Evolutionary conservation across 2,888 invertebrate species (phyloP).

Genomic region (Plagiodera versicolora): DNA sequence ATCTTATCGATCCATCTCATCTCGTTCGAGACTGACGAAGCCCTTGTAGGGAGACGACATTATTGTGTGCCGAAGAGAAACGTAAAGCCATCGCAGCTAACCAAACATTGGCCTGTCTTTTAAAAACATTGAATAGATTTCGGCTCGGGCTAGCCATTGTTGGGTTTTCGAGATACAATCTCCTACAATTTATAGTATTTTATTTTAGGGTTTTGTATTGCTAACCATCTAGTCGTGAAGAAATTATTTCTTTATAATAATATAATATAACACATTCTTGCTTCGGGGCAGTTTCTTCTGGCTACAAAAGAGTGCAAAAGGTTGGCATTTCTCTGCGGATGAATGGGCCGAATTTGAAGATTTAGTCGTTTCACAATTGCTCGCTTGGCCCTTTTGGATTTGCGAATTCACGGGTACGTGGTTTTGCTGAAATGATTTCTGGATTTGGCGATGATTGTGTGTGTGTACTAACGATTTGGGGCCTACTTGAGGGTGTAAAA

Average conservation of each 20-base stretch:
- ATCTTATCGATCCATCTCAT: conserved; percentile 52
- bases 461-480: conserved; percentile 41
- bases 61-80: conserved; percentile 41
- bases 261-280: conserved; percentile 54
- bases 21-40: conserved; percentile 32
- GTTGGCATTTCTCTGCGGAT: conserved; percentile 30
- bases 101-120: conserved; percentile 68
- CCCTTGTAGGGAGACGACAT: conserved; percentile 41
- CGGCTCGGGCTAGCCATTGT: conserved; percentile 51
- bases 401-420: conserved; percentile 42
- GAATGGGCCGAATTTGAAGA: conserved; percentile 35
- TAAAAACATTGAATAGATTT: conserved; percentile 54
- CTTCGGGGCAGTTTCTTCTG: conserved; percentile 33
- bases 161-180: conserved; percentile 51
- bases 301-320: conserved; percentile 32
- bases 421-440: conserved; percentile 38
- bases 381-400: conserved; percentile 36
- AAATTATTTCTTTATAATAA: conserved; percentile 57
- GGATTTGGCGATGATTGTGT: conserved; percentile 23
- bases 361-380: conserved; percentile 40
- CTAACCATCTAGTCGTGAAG: conserved; percentile 55
- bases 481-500: conserved; percentile 43
- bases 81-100: conserved; percentile 60
- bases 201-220: conserved; percentile 48
- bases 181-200: conserved; percentile 49